phyloP scores from a whole-genome alignment of 2,113 vertebrate species.

The Oreochromis aureus region DNA sequence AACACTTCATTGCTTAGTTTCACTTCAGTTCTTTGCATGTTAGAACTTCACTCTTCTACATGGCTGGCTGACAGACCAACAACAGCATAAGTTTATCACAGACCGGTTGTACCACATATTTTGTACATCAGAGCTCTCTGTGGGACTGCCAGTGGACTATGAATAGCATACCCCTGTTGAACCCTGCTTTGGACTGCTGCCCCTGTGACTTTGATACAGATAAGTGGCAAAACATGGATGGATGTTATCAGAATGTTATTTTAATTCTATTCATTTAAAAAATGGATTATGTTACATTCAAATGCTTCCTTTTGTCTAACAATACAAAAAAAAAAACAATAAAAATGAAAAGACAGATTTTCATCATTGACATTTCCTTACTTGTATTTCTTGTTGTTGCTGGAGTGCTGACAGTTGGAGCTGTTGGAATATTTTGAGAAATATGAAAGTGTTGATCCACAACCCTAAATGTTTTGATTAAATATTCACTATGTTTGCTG shows the following conservation, averaged over 20 bases:
- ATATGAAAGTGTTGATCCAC: background rate
- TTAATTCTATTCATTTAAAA: background rate
- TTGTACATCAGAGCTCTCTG: background rate
- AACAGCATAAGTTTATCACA: background rate
- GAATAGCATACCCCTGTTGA: background rate
- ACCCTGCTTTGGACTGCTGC: background rate
- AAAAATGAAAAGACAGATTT: background rate
- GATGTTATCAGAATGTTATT: no score
- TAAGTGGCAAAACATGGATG: no score
- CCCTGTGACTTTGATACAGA: no score
- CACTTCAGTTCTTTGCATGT: background rate
- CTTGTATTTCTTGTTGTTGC: background rate
- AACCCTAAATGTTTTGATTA: no score
- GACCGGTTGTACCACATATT: background rate
- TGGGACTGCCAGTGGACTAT: background rate
- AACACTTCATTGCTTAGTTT: no score
- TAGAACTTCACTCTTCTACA: background rate
- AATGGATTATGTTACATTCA: background rate
- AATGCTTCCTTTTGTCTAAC: background rate
- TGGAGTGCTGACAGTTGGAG: background rate
- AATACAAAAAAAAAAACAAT: background rate
- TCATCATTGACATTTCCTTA: background rate
- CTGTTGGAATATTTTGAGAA: background rate
- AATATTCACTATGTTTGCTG: no score
- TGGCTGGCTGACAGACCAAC: background rate